Evolutionary conservation across 1,140 invertebrate genomes (phyloP).

Genomic region (Neuroterus valhalla): DNA sequence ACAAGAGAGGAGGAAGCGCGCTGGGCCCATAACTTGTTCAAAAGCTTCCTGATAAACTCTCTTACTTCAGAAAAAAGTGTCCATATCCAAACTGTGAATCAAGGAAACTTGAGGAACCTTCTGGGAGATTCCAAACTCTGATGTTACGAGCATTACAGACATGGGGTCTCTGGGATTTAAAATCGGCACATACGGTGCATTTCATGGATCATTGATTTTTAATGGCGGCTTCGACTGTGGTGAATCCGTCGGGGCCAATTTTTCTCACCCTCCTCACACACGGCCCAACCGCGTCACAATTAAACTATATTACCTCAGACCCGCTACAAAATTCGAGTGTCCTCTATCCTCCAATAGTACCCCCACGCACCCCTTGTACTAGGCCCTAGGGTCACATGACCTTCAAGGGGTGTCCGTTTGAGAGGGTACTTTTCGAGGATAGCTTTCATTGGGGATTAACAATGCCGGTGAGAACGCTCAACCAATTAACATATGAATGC

Average conservation of each 20-base stretch:
- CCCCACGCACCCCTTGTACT: background rate
- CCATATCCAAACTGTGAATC: too few relatives aligned
- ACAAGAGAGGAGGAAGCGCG: too few relatives aligned
- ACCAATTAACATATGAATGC: conserved; percentile 52
- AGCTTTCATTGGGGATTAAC: conserved; percentile 39
- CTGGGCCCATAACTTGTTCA: conserved; percentile 14
- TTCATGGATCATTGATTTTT: conserved; percentile 54
- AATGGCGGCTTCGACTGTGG: conserved; percentile 39
- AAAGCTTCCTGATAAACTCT: background rate
- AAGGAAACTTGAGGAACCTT: too few relatives aligned
- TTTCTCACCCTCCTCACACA: conserved; percentile 34
- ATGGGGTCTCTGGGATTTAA: background rate
- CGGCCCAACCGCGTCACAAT: conserved; percentile 41
- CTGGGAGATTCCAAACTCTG: too few relatives aligned
- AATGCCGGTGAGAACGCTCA: conserved; percentile 43
- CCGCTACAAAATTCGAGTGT: conserved; percentile 48
- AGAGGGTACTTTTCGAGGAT: conserved; percentile 36
- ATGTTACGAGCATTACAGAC: conserved; percentile 25
- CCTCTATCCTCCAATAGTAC: conserved; percentile 42
- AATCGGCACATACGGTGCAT: conserved; percentile 46
- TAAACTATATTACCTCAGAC: conserved; percentile 50
- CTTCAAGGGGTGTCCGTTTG: conserved; percentile 44
- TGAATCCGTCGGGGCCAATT: background rate
- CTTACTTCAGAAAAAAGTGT: conserved; percentile 15
- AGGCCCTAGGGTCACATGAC: conserved; percentile 32